phyloP scores from a whole-genome alignment of 2,797 vertebrate genomes.

The Myotis pilosus region DNA sequence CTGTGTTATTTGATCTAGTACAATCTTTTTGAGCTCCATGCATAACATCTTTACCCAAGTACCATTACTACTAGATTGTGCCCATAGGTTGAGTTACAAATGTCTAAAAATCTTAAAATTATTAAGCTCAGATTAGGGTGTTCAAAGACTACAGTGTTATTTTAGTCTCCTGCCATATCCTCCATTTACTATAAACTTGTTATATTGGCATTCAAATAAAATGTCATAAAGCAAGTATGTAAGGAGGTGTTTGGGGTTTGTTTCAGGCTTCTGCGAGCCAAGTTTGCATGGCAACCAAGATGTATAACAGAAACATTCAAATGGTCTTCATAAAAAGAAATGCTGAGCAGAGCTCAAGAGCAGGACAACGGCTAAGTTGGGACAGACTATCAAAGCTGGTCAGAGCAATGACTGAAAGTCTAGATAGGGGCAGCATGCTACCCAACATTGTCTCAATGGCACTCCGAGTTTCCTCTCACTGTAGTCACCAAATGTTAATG shows the following conservation, averaged over 20 bases:
- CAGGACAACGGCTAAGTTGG: slow-evolving; percentile 67
- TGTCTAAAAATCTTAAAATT: slow-evolving; percentile 86
- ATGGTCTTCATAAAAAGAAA: slow-evolving; percentile 82
- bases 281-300: slow-evolving; percentile 87
- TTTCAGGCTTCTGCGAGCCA: slow-evolving; percentile 83
- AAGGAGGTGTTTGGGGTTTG: slow-evolving; percentile 89
- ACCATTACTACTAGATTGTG: slow-evolving; percentile 86
- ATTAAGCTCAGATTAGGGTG: slow-evolving; percentile 87
- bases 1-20: slow-evolving; percentile 86
- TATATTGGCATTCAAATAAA: slow-evolving; percentile 87
- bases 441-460: background rate
- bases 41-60: slow-evolving; percentile 83
- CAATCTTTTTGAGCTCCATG: slow-evolving; percentile 82
- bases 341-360: slow-evolving; percentile 73
- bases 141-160: slow-evolving; percentile 86
- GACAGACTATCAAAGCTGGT: background rate
- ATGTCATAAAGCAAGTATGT: slow-evolving; percentile 89
- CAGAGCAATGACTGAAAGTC: background rate
- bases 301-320: slow-evolving; percentile 86
- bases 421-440: background rate
- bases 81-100: slow-evolving; percentile 86
- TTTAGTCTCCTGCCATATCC: slow-evolving; percentile 88
- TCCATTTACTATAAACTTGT: slow-evolving; percentile 85
- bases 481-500: background rate
- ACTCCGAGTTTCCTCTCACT: background rate